phyloP scores from a whole-genome alignment of 2,888 invertebrate species.

The Polyploca ridens region DNA sequence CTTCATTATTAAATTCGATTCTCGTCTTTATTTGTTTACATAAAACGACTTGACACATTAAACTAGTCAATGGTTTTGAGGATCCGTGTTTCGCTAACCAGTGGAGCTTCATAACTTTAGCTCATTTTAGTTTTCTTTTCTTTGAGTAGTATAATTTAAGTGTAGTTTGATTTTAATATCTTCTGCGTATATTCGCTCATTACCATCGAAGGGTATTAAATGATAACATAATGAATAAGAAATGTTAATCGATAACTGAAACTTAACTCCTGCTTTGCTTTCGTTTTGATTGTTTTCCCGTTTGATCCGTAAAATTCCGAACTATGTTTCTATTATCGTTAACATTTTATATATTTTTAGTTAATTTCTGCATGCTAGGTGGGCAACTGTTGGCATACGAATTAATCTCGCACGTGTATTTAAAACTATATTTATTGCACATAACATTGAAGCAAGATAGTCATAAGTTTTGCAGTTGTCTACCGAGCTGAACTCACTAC shows the following conservation, averaged over 20 bases:
- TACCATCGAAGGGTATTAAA: slow-evolving; percentile 56
- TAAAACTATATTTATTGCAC: slow-evolving; percentile 3
- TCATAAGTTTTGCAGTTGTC: slow-evolving; percentile 26
- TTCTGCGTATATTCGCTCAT: slow-evolving; percentile 36
- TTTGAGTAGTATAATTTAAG: slow-evolving; percentile 50
- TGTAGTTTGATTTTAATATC: slow-evolving; percentile 54
- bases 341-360: slow-evolving; percentile 59
- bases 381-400: slow-evolving; percentile 40
- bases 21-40: slow-evolving; percentile 14
- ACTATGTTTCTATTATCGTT: slow-evolving; percentile 53
- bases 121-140: slow-evolving; percentile 60
- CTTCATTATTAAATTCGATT: slow-evolving; percentile 26
- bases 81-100: slow-evolving; percentile 55
- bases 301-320: slow-evolving; percentile 21
- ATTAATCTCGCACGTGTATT: slow-evolving; percentile 11
- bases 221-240: slow-evolving; percentile 33
- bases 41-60: slow-evolving; percentile 50
- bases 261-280: slow-evolving; percentile 28
- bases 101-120: slow-evolving; percentile 64
- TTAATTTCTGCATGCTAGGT: slow-evolving; percentile 52
- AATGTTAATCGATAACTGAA: slow-evolving; percentile 59
- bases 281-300: slow-evolving; percentile 18
- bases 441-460: slow-evolving; percentile 17
- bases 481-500: slow-evolving; percentile 29
- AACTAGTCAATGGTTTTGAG: slow-evolving; percentile 76